Conservation (phyloP, 2,888 invertebrate species). For the Agriopis aurantiaria region DNA sequence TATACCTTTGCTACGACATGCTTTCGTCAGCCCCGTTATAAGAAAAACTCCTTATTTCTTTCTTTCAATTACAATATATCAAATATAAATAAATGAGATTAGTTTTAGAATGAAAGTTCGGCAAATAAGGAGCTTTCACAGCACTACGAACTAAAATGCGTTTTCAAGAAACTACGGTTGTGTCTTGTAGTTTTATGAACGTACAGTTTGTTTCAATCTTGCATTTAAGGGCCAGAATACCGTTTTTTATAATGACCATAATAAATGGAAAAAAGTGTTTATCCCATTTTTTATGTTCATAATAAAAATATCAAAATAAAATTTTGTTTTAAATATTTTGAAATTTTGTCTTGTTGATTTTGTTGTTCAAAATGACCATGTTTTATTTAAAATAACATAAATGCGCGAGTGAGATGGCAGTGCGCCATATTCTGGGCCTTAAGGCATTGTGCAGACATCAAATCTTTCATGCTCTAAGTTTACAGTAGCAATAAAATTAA, state of each 20-base stretch:
- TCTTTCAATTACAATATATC: background rate
- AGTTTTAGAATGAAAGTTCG: slow-evolving; percentile 3
- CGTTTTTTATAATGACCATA: too few relatives aligned
- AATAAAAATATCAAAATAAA: too few relatives aligned
- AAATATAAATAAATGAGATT: slow-evolving; percentile 8
- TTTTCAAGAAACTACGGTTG: slow-evolving; percentile 42
- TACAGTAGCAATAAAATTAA: slow-evolving; percentile 40
- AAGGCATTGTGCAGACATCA: slow-evolving; percentile 54
- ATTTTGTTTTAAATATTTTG: too few relatives aligned
- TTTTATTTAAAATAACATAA: too few relatives aligned
- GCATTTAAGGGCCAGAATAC: slow-evolving; percentile 38
- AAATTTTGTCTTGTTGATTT: too few relatives aligned
- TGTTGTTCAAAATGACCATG: too few relatives aligned
- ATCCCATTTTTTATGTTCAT: too few relatives aligned
- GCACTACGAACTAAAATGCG: slow-evolving; percentile 49
- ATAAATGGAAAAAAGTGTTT: too few relatives aligned
- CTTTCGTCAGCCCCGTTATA: slow-evolving; percentile 67
- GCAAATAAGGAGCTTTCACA: slow-evolving; percentile 62
- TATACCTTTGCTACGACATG: slow-evolving; percentile 56
- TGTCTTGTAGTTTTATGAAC: slow-evolving; percentile 36
- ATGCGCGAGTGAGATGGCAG: too few relatives aligned
- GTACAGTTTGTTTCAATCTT: slow-evolving; percentile 49
- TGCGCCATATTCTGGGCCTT: too few relatives aligned
- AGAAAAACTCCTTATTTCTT: slow-evolving; percentile 61
- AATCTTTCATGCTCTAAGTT: slow-evolving; percentile 53